These are phyloP conservation scores for Corvus cornix DNA, from an alignment of 2,113 vertebrate species.

Conservation along the genomic window DNA sequence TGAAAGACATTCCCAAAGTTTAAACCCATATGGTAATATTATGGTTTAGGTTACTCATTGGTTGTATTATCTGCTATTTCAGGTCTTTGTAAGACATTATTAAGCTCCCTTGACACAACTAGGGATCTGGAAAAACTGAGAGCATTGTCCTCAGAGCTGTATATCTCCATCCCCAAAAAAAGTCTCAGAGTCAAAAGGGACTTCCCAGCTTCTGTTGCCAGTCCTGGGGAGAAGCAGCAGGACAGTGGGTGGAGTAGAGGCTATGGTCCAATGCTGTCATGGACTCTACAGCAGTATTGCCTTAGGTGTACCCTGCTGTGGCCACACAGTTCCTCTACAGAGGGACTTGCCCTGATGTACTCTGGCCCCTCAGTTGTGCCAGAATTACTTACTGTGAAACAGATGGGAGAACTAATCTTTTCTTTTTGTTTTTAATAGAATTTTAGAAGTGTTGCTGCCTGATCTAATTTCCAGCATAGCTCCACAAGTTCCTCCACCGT, in stretches of 20 bases:
- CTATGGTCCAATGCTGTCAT: not conserved
- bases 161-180: not conserved
- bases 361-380: not conserved
- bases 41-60: not conserved
- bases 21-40: not conserved
- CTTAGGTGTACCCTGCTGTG: not conserved
- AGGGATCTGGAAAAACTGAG: not conserved
- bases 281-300: not conserved
- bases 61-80: not conserved
- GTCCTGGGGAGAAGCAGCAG: not conserved
- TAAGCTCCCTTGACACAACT: not conserved
- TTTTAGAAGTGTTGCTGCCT: not conserved
- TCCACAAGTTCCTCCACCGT: not conserved
- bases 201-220: not conserved
- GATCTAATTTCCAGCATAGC: not conserved
- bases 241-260: not conserved
- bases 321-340: not conserved
- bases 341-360: not conserved
- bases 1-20: not conserved
- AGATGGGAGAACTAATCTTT: not conserved
- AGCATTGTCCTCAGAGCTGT: not conserved
- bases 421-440: not conserved
- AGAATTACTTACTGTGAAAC: not conserved
- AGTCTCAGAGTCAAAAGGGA: not conserved
- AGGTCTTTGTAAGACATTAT: not conserved